Evolutionary conservation across 2,797 vertebrate genomes (phyloP).

Genomic region (Petrocephalus sullivani): DNA sequence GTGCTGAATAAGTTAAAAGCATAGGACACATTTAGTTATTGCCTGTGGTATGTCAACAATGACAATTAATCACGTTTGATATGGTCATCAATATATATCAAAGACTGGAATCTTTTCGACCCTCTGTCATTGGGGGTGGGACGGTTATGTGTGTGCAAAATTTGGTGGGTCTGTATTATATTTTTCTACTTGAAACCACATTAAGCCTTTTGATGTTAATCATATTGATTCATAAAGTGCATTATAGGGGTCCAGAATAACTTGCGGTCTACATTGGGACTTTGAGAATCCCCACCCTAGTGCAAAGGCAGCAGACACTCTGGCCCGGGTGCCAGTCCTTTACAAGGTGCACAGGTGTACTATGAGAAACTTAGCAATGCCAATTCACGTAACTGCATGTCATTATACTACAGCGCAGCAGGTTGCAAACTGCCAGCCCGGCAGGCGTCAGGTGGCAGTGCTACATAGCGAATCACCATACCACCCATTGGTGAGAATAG

Average conservation of each 20-base stretch:
- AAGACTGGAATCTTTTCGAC: not conserved
- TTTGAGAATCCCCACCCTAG: too few species aligned
- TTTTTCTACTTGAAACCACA: not conserved
- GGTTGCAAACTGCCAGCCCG: not conserved
- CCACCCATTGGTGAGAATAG: not conserved
- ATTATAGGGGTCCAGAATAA: not conserved
- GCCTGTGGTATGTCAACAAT: too few species aligned
- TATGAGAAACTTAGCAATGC: not conserved
- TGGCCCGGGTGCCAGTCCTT: not conserved
- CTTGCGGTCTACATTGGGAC: not conserved
- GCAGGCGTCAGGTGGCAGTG: not conserved
- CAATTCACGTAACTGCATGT: not conserved
- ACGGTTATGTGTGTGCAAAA: not conserved
- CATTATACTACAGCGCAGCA: not conserved
- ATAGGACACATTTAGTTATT: too few species aligned
- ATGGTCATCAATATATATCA: not conserved
- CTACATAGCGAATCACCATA: not conserved
- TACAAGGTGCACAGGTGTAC: not conserved
- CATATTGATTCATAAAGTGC: not conserved
- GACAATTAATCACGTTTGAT: not conserved
- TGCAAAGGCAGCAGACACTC: not conserved
- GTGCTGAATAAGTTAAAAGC: too few species aligned
- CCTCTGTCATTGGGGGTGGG: not conserved
- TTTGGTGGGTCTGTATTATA: not conserved
- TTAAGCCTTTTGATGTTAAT: not conserved